Percentiles rank a stretch among this genome's conserved stretches.
Evolutionary conservation across 2,797 vertebrate genomes (phyloP).

Genomic region (Gastrophryne carolinensis): DNA sequence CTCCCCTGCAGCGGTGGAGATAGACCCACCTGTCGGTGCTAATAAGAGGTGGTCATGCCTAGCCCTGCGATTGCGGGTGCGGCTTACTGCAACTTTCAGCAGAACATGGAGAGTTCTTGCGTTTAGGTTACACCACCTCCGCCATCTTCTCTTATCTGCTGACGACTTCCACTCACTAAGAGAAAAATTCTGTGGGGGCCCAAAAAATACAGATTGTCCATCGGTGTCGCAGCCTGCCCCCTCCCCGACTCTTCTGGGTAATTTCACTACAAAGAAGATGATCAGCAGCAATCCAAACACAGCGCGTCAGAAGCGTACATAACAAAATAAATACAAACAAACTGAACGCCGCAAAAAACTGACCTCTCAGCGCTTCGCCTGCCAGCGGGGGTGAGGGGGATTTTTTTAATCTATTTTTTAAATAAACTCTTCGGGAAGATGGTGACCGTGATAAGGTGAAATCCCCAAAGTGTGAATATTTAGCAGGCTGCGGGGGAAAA

Average conservation of each 20-base stretch:
- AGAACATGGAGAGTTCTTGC: no score
- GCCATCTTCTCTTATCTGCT: no score
- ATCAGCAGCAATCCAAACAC: not conserved
- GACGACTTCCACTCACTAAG: no score
- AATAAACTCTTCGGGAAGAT: conserved; percentile 65
- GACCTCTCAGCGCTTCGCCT: not conserved
- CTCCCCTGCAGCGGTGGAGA: no score
- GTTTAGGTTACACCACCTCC: no score
- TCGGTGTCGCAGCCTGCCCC: not conserved
- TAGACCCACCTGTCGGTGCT: no score
- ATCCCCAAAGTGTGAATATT: conserved; percentile 62
- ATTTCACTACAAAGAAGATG: conserved; percentile 6
- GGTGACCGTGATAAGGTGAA: conserved; percentile 63
- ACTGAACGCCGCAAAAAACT: not conserved
- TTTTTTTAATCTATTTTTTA: conserved; percentile 55
- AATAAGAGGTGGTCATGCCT: no score
- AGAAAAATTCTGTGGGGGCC: not conserved
- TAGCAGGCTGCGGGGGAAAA: conserved; percentile 56
- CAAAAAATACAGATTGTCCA: not conserved
- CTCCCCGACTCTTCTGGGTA: not conserved
- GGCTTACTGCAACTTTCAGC: no score
- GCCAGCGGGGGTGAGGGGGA: not conserved
- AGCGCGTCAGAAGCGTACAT: not conserved
- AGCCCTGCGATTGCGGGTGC: no score
- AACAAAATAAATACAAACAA: conserved; percentile 11